Conservation (phyloP, 2,888 invertebrate species). For the Brachyopa scutellaris region DNA sequence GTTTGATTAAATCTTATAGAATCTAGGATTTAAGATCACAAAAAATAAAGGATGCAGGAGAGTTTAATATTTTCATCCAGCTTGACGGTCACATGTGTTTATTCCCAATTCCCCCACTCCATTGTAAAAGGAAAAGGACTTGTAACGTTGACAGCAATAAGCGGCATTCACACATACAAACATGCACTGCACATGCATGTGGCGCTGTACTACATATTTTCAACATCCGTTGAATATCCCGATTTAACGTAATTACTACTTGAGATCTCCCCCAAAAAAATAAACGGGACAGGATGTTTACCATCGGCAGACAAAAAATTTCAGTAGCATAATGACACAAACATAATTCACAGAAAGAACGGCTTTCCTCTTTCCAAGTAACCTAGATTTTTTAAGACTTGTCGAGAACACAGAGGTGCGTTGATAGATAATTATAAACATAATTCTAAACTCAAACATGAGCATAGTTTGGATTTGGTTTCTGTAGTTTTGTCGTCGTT, state of each 20-base stretch:
- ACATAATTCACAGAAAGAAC: slow-evolving; percentile 7
- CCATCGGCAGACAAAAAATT: slow-evolving; percentile 23
- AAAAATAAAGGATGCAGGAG: slow-evolving; percentile 38
- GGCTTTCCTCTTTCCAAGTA: not conserved
- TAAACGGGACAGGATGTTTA: slow-evolving; percentile 61
- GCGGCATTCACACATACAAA: not conserved
- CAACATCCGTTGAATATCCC: slow-evolving; percentile 50
- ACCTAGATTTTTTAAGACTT: slow-evolving; percentile 3
- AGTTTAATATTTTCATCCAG: slow-evolving; percentile 20
- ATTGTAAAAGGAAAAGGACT: slow-evolving; percentile 36
- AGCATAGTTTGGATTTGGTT: slow-evolving; percentile 29
- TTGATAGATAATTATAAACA: slow-evolving; percentile 68
- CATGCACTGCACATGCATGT: too few species aligned
- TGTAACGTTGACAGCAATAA: slow-evolving; percentile 36
- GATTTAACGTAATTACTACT: slow-evolving; percentile 59
- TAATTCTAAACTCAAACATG: not conserved
- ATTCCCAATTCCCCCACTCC: slow-evolving; percentile 5
- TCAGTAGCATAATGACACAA: slow-evolving; percentile 25
- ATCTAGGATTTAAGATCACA: slow-evolving; percentile 60
- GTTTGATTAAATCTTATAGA: slow-evolving; percentile 66
- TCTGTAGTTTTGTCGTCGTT: too few species aligned
- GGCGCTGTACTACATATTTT: slow-evolving; percentile 2
- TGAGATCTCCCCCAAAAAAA: slow-evolving; percentile 51
- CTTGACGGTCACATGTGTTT: slow-evolving; percentile 23
- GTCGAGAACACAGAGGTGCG: not conserved